phyloP scores from a whole-genome alignment of 1,140 invertebrate genomes.

The Drosophila yakuba region DNA sequence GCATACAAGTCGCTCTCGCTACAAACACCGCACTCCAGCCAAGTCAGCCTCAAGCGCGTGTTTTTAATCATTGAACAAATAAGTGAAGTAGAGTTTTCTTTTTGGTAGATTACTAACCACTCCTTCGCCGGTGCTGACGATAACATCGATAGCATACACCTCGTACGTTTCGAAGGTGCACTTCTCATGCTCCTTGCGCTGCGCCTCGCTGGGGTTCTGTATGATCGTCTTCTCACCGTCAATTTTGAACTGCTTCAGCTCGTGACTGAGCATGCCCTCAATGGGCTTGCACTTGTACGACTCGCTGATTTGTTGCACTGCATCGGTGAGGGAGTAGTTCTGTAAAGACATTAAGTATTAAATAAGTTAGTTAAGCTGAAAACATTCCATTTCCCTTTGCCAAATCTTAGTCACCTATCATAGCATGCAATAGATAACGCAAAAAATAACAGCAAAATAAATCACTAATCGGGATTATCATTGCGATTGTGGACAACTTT shows the following conservation, averaged over 20 bases:
- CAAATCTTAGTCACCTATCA: background rate
- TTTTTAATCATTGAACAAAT: constrained; percentile 82
- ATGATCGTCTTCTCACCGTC: constrained; percentile 99
- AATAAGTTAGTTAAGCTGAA: background rate
- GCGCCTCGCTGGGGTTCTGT: constrained; percentile 98
- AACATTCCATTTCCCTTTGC: background rate
- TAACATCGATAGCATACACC: constrained; percentile 99
- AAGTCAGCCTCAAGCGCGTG: constrained; percentile 68
- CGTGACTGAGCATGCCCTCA: constrained; percentile 99
- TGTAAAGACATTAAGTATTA: constrained; percentile 83
- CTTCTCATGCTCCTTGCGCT: constrained; percentile 99
- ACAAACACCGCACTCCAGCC: constrained; percentile 17
- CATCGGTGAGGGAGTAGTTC: constrained; percentile 96
- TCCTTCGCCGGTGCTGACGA: constrained; percentile 97
- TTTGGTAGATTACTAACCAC: constrained; percentile 85
- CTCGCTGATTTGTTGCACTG: constrained; percentile 96
- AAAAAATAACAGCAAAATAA: background rate
- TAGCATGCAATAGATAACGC: constrained; percentile 7
- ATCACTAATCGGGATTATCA: background rate
- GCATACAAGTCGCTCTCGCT: constrained; percentile 35
- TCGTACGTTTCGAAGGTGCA: constrained; percentile 98
- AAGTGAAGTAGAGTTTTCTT: background rate
- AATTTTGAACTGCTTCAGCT: constrained; percentile 97
- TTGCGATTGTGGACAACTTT: constrained; percentile 63
- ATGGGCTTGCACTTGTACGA: constrained; percentile 98